Evolutionary conservation across 2,888 invertebrate species (phyloP).

Genomic region (Drosophila emarginata): DNA sequence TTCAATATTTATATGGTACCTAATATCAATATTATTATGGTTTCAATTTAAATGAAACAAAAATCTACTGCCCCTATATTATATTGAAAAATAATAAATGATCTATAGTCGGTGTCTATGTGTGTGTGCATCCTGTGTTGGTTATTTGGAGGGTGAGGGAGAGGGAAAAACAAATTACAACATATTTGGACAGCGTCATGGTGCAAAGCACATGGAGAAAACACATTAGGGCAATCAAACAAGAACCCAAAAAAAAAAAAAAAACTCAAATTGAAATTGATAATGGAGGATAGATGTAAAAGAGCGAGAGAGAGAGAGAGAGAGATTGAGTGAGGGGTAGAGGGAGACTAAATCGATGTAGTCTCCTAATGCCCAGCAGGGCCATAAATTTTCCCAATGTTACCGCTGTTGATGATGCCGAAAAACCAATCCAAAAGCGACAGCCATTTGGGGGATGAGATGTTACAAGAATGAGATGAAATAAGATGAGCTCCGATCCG

Average conservation of each 20-base stretch:
- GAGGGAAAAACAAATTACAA: slow-evolving; percentile 65
- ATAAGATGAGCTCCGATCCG: neutral
- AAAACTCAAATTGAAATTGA: slow-evolving; percentile 71
- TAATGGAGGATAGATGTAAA: slow-evolving; percentile 49
- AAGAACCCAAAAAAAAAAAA: slow-evolving; percentile 54
- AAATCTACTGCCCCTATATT: neutral
- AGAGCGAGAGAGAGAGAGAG: slow-evolving; percentile 5
- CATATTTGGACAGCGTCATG: slow-evolving; percentile 57
- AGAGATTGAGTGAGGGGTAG: neutral
- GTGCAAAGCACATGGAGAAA: slow-evolving; percentile 55
- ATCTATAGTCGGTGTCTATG: slow-evolving; percentile 45
- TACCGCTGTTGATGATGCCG: slow-evolving; percentile 46
- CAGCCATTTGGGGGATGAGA: slow-evolving; percentile 16
- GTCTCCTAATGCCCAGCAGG: slow-evolving; percentile 65
- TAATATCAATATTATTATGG: neutral
- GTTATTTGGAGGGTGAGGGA: neutral
- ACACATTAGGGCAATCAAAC: slow-evolving; percentile 71
- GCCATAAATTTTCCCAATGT: slow-evolving; percentile 71
- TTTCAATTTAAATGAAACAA: neutral
- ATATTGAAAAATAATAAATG: slow-evolving; percentile 56
- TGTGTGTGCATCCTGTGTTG: slow-evolving; percentile 50
- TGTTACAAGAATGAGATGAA: neutral
- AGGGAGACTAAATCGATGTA: slow-evolving; percentile 62
- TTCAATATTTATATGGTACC: neutral
- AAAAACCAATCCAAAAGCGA: slow-evolving; percentile 13